Conservation (phyloP, 1,140 invertebrate species). For the Pectinophora gossypiella region DNA sequence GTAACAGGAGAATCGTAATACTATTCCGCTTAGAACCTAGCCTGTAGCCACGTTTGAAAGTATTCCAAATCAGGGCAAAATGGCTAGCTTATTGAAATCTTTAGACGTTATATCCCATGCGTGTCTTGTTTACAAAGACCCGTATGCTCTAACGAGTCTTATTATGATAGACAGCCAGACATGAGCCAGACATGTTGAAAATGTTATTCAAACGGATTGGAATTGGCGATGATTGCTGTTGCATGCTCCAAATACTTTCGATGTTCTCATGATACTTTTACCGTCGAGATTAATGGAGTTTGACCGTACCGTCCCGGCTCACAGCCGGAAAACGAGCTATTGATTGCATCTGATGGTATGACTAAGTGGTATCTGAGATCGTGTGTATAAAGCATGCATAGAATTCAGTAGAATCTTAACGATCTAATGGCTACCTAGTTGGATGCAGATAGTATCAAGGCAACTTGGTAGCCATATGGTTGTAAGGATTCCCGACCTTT, state of each 20-base stretch:
- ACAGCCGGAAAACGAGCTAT: neutral
- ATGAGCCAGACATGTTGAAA: constrained; percentile 5
- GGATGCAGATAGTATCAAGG: constrained; percentile 21
- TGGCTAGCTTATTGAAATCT: no score
- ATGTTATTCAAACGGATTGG: neutral
- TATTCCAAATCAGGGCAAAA: neutral
- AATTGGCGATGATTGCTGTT: neutral
- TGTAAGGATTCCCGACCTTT: no score
- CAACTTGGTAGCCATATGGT: no score
- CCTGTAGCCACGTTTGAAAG: no score
- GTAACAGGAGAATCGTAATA: no score
- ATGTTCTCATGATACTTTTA: constrained; percentile 20
- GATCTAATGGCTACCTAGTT: constrained; percentile 16
- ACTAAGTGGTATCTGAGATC: neutral
- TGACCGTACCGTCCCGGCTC: constrained; percentile 1
- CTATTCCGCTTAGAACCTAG: no score
- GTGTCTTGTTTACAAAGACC: constrained; percentile 35
- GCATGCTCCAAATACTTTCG: neutral
- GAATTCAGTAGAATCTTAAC: constrained; percentile 18
- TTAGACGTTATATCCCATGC: no score
- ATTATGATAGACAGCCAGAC: constrained; percentile 49
- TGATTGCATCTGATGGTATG: neutral
- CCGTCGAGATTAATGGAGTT: constrained; percentile 20
- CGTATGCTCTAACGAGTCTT: constrained; percentile 40
- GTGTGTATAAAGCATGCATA: neutral